These are phyloP conservation scores for Rhagologus leucostigma DNA, from an alignment of 2,113 vertebrate species.

Conservation along the genomic window DNA sequence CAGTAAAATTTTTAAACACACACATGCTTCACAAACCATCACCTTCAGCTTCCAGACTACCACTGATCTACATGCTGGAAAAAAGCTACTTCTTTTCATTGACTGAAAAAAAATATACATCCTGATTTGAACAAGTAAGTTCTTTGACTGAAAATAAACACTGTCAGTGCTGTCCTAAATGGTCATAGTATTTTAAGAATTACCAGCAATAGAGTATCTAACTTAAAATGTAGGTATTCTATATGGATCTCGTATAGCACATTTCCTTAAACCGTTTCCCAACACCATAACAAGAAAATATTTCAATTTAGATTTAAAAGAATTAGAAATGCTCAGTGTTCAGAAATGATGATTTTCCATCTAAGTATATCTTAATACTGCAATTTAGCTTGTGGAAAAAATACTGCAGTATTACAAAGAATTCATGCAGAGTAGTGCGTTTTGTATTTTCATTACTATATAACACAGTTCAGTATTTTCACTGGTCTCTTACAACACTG, in stretches of 20 bases:
- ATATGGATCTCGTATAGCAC: not conserved
- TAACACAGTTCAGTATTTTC: not conserved
- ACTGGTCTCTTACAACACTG: not conserved
- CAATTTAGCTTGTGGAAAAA: not conserved
- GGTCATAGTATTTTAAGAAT: not conserved
- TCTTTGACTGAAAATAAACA: not conserved
- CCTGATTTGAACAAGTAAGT: not conserved
- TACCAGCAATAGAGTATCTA: not conserved
- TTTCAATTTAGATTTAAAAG: not conserved
- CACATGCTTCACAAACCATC: not conserved
- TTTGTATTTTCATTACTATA: not conserved
- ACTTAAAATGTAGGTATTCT: not conserved
- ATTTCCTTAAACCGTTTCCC: not conserved
- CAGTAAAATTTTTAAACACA: not conserved
- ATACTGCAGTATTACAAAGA: not conserved
- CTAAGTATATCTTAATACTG: not conserved
- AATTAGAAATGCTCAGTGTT: not conserved
- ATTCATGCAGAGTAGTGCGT: not conserved
- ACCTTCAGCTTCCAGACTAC: not conserved
- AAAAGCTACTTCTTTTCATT: not conserved
- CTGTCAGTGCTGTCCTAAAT: not conserved
- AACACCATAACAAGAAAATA: not conserved
- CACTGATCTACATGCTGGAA: not conserved
- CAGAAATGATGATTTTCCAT: not conserved
- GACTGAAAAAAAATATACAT: not conserved